Evolutionary conservation across 92 coral and sea anemone species (phyloP), one percentile per base, ranked within the genome.

Genomic region (Siderastrea radians): DNA sequence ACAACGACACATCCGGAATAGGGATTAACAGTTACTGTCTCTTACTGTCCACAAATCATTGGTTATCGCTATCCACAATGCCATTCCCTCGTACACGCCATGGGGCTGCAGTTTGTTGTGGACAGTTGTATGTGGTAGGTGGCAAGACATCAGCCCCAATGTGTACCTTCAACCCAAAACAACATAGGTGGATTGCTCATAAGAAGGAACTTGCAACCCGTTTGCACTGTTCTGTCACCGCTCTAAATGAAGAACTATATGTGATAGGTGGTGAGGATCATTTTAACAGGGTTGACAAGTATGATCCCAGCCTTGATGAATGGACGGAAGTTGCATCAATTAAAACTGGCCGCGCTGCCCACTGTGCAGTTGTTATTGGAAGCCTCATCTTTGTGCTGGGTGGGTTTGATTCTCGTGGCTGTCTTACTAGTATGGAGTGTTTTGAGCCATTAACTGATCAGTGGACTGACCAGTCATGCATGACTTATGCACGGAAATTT

Each of bases 331-430:
- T 92, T 49, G 71, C 88, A 71, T 81, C 90, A 48, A 66, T 92
- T 62, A 84, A 90, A 3, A 84, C 79, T 51, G 80, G 73, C 14
- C 90, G 93, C 45, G 90, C 91, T 16, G 85, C 93, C 1, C 82
- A 91, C 82, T 88, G 96, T 49, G 96, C 94, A 11, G 96, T 92
- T 16, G 84, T 88, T 55, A 54, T 87, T 57, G 78, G 69, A 75
- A 93, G 88, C 38, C 75, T 77, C 26, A 75, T 95, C 67, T 92
- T 84, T 81, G 94, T 95, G 3, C 66, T 90, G 48, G 98, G 94
- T 14, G 98, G 98, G 3, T 69, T 85, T 19, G 87, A 84, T 16
- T 88, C 84, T 73, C 79, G 77, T 44, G 88, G 63, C 8, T 87
- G 90, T 3, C 74, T 83, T 74, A 85, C 78, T 38, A 80, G 80